A percentile compares a stretch with the other conserved stretches of the same genome.
Evolutionary conservation across 1,140 invertebrate genomes (phyloP).

Genomic region (Hyposmocoma kahamanoa): DNA sequence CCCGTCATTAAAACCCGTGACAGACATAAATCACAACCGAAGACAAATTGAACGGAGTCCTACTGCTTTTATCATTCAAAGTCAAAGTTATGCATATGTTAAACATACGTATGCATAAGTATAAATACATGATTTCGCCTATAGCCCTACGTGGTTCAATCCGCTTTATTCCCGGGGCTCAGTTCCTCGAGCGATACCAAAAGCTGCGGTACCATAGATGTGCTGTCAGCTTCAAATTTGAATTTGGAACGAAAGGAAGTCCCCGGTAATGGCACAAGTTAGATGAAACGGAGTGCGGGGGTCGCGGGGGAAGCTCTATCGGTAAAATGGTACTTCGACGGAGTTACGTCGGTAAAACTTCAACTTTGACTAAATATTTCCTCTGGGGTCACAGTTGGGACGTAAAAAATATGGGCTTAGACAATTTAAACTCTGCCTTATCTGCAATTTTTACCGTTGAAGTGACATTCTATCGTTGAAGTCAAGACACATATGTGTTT

Average conservation of each 20-base stretch:
- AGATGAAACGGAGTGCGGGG: slow-evolving; percentile 54
- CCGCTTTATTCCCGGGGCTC: slow-evolving; percentile 10
- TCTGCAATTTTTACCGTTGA: background rate
- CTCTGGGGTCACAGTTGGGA: slow-evolving; percentile 39
- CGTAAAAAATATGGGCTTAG: slow-evolving; percentile 23
- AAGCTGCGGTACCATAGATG: slow-evolving; percentile 54
- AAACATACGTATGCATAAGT: too few species aligned
- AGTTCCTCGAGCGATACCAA: slow-evolving; percentile 10
- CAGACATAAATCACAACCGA: too few species aligned
- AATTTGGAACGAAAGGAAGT: slow-evolving; percentile 70
- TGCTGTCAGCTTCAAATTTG: slow-evolving; percentile 66
- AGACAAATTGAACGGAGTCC: too few species aligned
- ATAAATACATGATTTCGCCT: too few species aligned
- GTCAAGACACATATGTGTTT: too few species aligned
- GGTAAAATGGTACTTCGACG: slow-evolving; percentile 20
- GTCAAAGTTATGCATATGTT: too few species aligned
- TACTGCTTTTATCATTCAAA: too few species aligned
- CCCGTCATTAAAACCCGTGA: too few species aligned
- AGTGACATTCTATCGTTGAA: too few species aligned
- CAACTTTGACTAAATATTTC: slow-evolving; percentile 40
- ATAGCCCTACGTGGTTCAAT: too few species aligned
- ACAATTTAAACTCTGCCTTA: slow-evolving; percentile 3
- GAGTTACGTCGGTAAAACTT: slow-evolving; percentile 34
- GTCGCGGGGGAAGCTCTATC: slow-evolving; percentile 16
- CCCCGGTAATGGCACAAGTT: slow-evolving; percentile 67